Evolutionary conservation across 2,797 vertebrate genomes (phyloP).

Genomic region (Xyrichtys novacula): DNA sequence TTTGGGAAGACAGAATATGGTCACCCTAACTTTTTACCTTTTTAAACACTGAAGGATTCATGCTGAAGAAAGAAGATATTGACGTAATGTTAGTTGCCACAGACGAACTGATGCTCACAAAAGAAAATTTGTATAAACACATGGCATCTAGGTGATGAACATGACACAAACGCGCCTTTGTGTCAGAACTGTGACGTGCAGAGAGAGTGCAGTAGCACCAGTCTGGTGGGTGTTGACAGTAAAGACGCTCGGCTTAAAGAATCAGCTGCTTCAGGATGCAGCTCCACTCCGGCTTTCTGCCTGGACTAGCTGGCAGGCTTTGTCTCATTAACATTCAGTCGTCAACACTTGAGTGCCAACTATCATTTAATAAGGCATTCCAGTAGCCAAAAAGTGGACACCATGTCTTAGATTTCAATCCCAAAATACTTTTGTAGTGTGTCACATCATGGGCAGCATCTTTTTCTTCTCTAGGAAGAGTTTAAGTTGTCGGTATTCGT

Average conservation of each 20-base stretch:
- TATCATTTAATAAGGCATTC: conserved; percentile 8
- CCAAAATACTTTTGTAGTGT: background rate
- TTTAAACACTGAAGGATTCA: too few relatives aligned
- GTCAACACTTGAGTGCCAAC: conserved; percentile 24
- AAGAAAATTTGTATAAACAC: too few relatives aligned
- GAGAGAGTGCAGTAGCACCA: background rate
- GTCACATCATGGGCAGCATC: background rate
- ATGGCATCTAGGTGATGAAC: too few relatives aligned
- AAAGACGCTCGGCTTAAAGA: conserved; percentile 20
- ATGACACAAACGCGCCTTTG: too few relatives aligned
- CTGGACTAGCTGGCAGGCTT: conserved; percentile 34
- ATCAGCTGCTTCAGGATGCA: conserved; percentile 33
- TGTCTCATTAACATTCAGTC: conserved; percentile 41
- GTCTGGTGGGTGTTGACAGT: conserved; percentile 6
- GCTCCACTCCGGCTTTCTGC: conserved; percentile 14
- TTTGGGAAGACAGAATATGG: too few relatives aligned
- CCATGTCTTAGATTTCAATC: conserved; percentile 4
- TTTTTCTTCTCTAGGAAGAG: background rate
- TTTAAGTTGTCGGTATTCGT: conserved; percentile 66
- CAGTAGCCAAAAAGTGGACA: conserved; percentile 17
- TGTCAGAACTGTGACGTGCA: background rate
- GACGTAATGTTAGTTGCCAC: too few relatives aligned
- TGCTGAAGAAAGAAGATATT: too few relatives aligned
- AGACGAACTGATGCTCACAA: too few relatives aligned
- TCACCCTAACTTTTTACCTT: too few relatives aligned